Percentiles rank a stretch among this genome's conserved stretches.
Conservation (phyloP, 1,140 invertebrate species). For the Trigoniulus corallinus region DNA sequence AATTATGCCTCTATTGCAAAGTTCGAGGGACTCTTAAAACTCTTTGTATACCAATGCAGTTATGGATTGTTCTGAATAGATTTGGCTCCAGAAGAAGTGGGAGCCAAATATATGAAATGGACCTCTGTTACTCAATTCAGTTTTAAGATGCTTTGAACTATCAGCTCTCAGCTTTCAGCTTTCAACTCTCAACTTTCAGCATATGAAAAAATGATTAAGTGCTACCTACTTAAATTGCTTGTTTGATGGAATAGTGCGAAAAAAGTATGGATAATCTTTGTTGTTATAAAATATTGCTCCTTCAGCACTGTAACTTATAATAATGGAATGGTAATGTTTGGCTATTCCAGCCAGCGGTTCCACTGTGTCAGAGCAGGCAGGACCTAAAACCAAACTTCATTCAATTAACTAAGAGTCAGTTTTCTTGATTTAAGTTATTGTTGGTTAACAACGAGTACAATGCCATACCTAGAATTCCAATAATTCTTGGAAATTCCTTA, state of each 20-base stretch:
- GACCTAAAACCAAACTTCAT: slow-evolving; percentile 31
- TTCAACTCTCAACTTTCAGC: too few species aligned
- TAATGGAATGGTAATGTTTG: slow-evolving; percentile 52
- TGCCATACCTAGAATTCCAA: slow-evolving; percentile 53
- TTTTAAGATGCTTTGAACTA: too few species aligned
- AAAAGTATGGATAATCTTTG: slow-evolving; percentile 61
- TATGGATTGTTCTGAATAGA: too few species aligned
- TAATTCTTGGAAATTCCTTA: slow-evolving; percentile 33
- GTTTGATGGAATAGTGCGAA: slow-evolving; percentile 64
- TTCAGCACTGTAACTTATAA: slow-evolving; percentile 68
- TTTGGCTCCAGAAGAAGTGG: too few species aligned
- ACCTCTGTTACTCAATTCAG: too few species aligned
- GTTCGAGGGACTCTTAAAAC: too few species aligned
- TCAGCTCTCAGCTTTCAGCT: too few species aligned
- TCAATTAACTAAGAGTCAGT: background rate
- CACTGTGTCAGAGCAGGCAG: slow-evolving; percentile 67
- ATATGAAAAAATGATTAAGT: background rate
- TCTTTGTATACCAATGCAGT: too few species aligned
- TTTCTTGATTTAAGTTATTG: background rate
- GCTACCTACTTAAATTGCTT: slow-evolving; percentile 42
- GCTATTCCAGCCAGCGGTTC: slow-evolving; percentile 65
- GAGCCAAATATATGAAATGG: too few species aligned
- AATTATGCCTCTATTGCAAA: too few species aligned
- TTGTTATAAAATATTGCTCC: slow-evolving; percentile 50
- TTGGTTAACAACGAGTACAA: too few species aligned